phyloP scores from a whole-genome alignment of 2,797 vertebrate genomes.

The Hephaestus fuliginosus region DNA sequence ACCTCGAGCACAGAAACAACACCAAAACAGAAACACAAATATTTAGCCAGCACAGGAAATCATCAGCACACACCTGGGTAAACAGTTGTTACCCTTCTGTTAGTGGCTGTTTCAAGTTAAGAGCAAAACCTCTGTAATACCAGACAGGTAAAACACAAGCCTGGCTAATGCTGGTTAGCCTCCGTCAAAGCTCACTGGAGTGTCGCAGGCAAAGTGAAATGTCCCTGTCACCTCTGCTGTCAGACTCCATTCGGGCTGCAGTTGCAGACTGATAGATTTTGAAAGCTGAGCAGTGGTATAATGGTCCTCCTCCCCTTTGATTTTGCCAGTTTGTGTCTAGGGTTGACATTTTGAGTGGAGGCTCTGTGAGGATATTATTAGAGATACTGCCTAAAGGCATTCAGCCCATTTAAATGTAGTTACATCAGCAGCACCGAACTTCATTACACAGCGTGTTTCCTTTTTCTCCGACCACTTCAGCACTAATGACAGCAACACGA shows the following conservation, averaged over 20 bases:
- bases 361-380: constrained; percentile 76
- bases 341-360: constrained; percentile 73
- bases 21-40: constrained; percentile 38
- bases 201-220: constrained; percentile 39
- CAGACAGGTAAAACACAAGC: constrained; percentile 37
- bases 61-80: constrained; percentile 57
- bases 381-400: constrained; percentile 78
- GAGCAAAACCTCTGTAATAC: constrained; percentile 29
- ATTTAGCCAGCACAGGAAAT: constrained; percentile 46
- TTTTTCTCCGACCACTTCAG: constrained; percentile 69
- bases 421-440: constrained; percentile 77
- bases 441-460: constrained; percentile 70
- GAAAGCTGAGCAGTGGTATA: constrained; percentile 55
- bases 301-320: constrained; percentile 50
- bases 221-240: constrained; percentile 73
- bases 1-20: constrained; percentile 4
- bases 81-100: constrained; percentile 58
- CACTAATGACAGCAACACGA: constrained; percentile 32
- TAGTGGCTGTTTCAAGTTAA: constrained; percentile 19
- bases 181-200: constrained; percentile 51
- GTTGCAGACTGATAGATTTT: constrained; percentile 52
- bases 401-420: constrained; percentile 66
- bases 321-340: constrained; percentile 62
- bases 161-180: constrained; percentile 44
- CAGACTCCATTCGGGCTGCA: constrained; percentile 58